Conservation (phyloP, 2,888 invertebrate genomes). For the Leucoptera coffeella region DNA sequence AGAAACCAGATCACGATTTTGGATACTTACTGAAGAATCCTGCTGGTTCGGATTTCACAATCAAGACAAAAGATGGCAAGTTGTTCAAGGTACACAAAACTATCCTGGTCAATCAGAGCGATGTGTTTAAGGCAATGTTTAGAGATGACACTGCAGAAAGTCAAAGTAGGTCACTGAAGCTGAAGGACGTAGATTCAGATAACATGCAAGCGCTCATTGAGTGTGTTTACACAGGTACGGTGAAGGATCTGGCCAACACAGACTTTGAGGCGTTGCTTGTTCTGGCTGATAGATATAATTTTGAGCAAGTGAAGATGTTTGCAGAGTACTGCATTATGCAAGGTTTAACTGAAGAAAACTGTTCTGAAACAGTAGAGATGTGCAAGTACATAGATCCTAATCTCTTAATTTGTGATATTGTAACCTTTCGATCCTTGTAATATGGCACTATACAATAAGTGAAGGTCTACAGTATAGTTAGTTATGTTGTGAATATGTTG, state of each 20-base stretch:
- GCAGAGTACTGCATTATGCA: constrained; percentile 19
- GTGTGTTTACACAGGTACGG: constrained; percentile 30
- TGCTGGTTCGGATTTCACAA: constrained; percentile 27
- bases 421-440: too few relatives aligned
- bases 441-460: too few relatives aligned
- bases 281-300: constrained; percentile 28
- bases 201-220: constrained; percentile 25
- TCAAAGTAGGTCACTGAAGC: constrained; percentile 24
- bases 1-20: constrained; percentile 22
- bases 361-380: too few relatives aligned
- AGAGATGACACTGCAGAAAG: constrained; percentile 36
- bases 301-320: constrained; percentile 22
- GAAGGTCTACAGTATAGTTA: too few relatives aligned
- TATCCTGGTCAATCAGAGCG: constrained; percentile 25
- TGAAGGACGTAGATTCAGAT: constrained; percentile 24
- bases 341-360: too few relatives aligned
- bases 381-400: too few relatives aligned
- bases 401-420: too few relatives aligned
- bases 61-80: constrained; percentile 28
- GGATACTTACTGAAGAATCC: constrained; percentile 22
- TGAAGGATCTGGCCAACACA: constrained; percentile 18
- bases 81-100: constrained; percentile 29
- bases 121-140: constrained; percentile 41
- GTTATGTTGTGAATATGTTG: too few relatives aligned
- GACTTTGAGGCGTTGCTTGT: constrained; percentile 24